Evolutionary conservation across 2,888 invertebrate species (phyloP).

Genomic region (Apodemia mormo): DNA sequence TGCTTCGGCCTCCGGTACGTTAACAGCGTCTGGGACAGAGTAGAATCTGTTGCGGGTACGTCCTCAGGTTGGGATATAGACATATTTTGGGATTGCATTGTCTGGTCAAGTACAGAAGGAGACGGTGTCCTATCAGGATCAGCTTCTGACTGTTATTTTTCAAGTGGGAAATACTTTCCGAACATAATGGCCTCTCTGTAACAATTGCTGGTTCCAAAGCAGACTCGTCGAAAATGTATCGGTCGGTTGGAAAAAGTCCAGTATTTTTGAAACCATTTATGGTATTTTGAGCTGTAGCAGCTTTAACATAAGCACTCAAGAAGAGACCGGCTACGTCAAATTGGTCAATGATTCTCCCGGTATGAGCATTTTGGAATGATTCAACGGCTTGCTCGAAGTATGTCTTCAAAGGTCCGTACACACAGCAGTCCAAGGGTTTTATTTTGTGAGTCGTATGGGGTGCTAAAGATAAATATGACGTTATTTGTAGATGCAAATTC

Average conservation of each 20-base stretch:
- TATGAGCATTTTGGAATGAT: neutral
- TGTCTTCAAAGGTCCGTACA: neutral
- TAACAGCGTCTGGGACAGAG: too few species aligned
- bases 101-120: too few species aligned
- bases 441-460: neutral
- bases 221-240: neutral
- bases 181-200: neutral
- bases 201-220: neutral
- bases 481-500: neutral
- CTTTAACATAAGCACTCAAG: neutral
- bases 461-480: neutral
- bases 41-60: too few species aligned
- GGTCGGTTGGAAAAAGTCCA: conserved; percentile 3
- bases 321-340: neutral
- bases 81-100: too few species aligned
- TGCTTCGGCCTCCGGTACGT: too few species aligned
- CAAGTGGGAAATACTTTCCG: too few species aligned
- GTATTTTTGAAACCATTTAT: neutral
- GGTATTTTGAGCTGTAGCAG: neutral
- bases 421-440: neutral
- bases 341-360: neutral
- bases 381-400: neutral
- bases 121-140: too few species aligned
- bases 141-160: too few species aligned
- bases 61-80: too few species aligned